Evolutionary conservation across 2,113 vertebrate genomes (phyloP), one percentile per base, ranked within the genome.

Genomic region (Oreochromis aureus): DNA sequence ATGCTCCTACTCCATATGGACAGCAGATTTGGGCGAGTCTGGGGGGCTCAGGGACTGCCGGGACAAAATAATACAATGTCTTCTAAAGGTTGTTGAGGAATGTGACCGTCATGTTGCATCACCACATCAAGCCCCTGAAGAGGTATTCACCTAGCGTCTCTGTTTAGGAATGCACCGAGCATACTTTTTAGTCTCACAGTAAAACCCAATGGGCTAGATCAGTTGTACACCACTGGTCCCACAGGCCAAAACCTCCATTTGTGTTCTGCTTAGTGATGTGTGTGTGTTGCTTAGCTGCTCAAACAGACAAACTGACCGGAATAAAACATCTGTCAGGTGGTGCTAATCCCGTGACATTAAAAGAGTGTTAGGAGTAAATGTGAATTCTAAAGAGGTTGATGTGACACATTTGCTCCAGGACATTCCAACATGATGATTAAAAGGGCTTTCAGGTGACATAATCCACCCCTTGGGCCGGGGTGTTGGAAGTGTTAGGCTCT

Each of bases 251-350:
- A 34, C 27, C 46, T 22, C 63, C 22, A 73, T 80, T 82, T 85
- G 83, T 53, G 81, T 71, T 81, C 9, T 27, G 71, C 36, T 78
- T 92, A 92, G 89, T 91, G 87, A 91, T 83, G 86, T 66, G 66
- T 83, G 84, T 44, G 82, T 76, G 93, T 86, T 83, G 59, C 83
- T 88, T 46, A 89, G 79, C 78, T 10, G 73, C 44, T 34, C 55
- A 53, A 63, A 82, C 80, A 79, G 39, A 48, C 34, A 15, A 71
- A 39, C 58, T n/a, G 34, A 46, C 30, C 39, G 32, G 44, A 78
- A 63, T 12, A 55, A 16, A 80, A 90, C 61, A 93, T 81, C 80
- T 85, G 86, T 82, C 30, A 41, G 24, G 69, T n/a, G 24, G 51
- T n/a, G 19, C n/a, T 63, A 55, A 87, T 10, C 32, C 41, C 11